Conservation (phyloP, 2,113 vertebrate genomes). For the Opisthocomus hoazin region DNA sequence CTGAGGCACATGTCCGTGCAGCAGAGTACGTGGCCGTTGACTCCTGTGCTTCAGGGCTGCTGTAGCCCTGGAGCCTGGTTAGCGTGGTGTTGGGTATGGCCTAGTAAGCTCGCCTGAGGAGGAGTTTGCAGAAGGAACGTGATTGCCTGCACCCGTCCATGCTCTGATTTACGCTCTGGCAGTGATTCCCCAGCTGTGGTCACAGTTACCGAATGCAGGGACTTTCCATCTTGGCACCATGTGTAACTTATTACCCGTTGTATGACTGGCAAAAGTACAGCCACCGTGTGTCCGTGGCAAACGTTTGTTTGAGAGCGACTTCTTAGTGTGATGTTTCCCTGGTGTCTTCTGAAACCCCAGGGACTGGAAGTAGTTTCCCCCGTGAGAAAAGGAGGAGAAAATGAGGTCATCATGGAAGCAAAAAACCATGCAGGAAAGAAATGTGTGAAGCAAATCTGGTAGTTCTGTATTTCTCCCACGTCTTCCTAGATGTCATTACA, state of each 20-base stretch:
- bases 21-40: accelerated
- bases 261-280: background rate
- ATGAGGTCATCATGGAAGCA: background rate
- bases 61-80: background rate
- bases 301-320: background rate
- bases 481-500: background rate
- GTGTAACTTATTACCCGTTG: background rate
- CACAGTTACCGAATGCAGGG: background rate
- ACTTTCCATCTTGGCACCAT: background rate
- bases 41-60: background rate
- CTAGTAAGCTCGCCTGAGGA: background rate
- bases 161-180: background rate
- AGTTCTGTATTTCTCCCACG: background rate
- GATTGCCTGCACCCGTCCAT: accelerated
- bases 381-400: background rate
- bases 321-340: background rate
- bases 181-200: background rate
- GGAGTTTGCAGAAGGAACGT: background rate
- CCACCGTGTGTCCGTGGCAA: background rate
- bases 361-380: background rate
- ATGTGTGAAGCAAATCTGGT: background rate
- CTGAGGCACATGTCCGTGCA: accelerated
- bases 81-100: background rate
- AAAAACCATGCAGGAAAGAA: background rate
- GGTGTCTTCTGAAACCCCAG: background rate